Evolutionary conservation across 2,888 invertebrate species (phyloP).

Genomic region (Rhamnusium bicolor): DNA sequence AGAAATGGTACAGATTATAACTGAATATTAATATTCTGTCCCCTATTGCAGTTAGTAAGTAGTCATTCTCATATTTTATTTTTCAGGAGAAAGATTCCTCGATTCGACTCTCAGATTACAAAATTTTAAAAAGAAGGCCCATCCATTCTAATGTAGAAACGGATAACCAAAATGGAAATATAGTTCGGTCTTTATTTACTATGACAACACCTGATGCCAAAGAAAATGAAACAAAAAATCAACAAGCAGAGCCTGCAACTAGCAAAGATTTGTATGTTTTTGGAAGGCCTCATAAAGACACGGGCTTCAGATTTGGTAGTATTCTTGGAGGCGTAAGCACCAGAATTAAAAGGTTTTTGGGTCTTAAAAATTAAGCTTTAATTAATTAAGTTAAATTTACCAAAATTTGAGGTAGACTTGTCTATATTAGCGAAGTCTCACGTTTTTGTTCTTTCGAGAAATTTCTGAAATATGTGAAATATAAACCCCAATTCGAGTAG

Average conservation of each 20-base stretch:
- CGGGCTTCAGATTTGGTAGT: constrained; percentile 50
- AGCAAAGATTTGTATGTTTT: constrained; percentile 55
- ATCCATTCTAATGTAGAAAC: constrained; percentile 11
- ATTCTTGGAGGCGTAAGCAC: constrained; percentile 55
- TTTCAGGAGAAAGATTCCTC: constrained; percentile 22
- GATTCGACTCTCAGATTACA: not conserved
- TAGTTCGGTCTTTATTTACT: not conserved
- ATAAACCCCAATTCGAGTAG: no score
- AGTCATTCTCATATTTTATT: not conserved
- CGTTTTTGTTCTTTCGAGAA: no score
- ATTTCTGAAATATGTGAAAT: no score
- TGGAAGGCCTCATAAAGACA: constrained; percentile 49
- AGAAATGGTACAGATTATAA: no score
- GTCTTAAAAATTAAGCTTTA: constrained; percentile 45
- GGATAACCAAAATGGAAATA: not conserved
- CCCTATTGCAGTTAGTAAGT: no score
- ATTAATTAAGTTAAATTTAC: not conserved
- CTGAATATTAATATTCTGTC: no score
- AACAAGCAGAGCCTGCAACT: not conserved
- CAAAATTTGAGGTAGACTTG: no score
- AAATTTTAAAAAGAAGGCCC: constrained; percentile 27
- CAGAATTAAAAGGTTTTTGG: constrained; percentile 57
- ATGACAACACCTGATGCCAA: not conserved
- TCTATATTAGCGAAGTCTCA: no score
- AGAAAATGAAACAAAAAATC: not conserved